A percentile compares a stretch with the other conserved stretches of the same genome.
Evolutionary conservation across 2,888 invertebrate genomes (phyloP).

Genomic region (Acrobasis repandana): DNA sequence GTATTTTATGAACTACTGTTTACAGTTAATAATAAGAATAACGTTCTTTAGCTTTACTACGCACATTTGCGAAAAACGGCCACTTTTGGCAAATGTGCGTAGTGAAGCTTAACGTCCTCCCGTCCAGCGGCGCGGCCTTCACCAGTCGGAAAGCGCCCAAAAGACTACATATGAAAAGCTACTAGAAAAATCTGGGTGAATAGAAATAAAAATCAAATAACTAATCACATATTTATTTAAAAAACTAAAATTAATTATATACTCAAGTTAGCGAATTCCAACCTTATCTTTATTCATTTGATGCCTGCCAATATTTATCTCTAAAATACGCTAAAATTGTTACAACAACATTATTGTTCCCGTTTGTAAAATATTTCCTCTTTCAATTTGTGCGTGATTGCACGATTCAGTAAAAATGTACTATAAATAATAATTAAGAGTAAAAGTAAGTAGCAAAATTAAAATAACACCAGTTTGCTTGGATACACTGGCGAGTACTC

Average conservation of each 20-base stretch:
- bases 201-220: conserved; percentile 11
- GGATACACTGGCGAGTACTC: neutral
- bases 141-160: no score
- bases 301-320: conserved; percentile 26
- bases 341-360: conserved; percentile 29
- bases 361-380: conserved; percentile 2
- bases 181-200: neutral
- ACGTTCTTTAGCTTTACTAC: no score
- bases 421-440: neutral
- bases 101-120: no score
- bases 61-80: no score
- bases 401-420: conserved; percentile 20
- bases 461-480: neutral
- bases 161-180: no score
- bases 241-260: conserved; percentile 34
- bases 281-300: conserved; percentile 32
- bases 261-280: conserved; percentile 40
- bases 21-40: no score
- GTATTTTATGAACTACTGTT: no score
- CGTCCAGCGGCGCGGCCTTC: no score
- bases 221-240: conserved; percentile 29
- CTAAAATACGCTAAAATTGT: conserved; percentile 28
- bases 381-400: conserved; percentile 19
- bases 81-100: no score
- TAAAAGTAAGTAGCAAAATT: neutral